These are phyloP conservation scores for Mormoops blainvillei DNA, from an alignment of 2,113 vertebrate genomes.

Conservation along the genomic window DNA sequence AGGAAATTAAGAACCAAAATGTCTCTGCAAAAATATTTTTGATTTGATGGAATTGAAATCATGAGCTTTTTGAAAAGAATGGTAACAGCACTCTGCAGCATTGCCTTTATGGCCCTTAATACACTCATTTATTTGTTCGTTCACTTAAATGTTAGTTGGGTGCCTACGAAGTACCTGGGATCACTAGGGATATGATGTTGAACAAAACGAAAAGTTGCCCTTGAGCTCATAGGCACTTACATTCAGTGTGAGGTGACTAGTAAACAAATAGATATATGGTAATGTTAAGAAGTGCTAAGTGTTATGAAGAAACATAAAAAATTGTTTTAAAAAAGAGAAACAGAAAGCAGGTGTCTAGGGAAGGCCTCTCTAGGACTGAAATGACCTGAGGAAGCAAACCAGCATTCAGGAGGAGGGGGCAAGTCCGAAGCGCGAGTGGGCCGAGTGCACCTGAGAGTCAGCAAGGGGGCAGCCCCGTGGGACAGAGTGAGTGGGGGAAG, in stretches of 20 bases:
- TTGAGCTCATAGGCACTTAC: background rate
- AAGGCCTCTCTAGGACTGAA: background rate
- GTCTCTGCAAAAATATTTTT: background rate
- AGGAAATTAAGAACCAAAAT: background rate
- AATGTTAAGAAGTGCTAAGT: background rate
- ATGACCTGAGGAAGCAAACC: background rate
- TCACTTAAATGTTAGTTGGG: background rate
- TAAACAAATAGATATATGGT: background rate
- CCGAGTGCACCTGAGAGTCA: background rate
- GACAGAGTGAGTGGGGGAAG: background rate
- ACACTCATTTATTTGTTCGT: background rate
- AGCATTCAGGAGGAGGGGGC: background rate
- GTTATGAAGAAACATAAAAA: background rate
- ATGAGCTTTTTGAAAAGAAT: background rate
- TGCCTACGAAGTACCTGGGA: background rate
- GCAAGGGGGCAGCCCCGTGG: too few relatives aligned
- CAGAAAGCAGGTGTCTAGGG: background rate
- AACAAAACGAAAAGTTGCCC: background rate
- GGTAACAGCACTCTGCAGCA: background rate
- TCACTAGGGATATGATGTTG: too few relatives aligned
- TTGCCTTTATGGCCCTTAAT: background rate
- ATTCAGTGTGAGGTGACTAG: background rate
- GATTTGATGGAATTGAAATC: background rate
- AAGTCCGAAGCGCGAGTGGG: too few relatives aligned
- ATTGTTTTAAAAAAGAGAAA: background rate